Conservation (phyloP, 2,888 invertebrate species). For the Drepanosiphum platanoidis region DNA sequence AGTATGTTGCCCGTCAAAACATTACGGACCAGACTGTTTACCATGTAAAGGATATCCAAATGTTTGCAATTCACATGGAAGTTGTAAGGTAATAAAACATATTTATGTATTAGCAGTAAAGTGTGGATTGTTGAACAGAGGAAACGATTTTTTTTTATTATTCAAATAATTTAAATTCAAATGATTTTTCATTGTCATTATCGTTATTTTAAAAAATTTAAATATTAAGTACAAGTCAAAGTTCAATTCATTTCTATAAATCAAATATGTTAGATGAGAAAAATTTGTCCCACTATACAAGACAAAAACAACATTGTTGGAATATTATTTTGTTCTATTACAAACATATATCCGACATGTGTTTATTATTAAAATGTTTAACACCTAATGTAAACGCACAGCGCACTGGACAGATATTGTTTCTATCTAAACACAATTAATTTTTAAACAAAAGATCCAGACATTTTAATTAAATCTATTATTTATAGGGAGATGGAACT, state of each 20-base stretch:
- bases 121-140: not conserved
- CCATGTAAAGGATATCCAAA: constrained; percentile 80
- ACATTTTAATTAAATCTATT: constrained; percentile 24
- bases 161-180: not conserved
- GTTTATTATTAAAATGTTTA: too few species aligned
- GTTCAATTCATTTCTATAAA: too few species aligned
- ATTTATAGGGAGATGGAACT: constrained; percentile 81
- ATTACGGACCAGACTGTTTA: constrained; percentile 83
- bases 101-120: not conserved
- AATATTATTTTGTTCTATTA: too few species aligned
- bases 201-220: too few species aligned
- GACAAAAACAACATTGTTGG: too few species aligned
- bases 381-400: too few species aligned
- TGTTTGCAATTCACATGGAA: constrained; percentile 85
- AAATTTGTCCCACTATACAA: too few species aligned
- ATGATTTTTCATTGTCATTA: too few species aligned
- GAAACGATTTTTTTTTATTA: not conserved
- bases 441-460: not conserved
- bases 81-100: constrained; percentile 71
- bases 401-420: too few species aligned
- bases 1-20: constrained; percentile 85
- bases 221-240: too few species aligned
- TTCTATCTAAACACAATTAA: not conserved
- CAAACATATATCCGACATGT: too few species aligned
- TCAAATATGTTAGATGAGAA: too few species aligned